These are phyloP conservation scores for Sphecodes monilicornis DNA, from an alignment of 2,888 invertebrate genomes.

Conservation along the genomic window DNA sequence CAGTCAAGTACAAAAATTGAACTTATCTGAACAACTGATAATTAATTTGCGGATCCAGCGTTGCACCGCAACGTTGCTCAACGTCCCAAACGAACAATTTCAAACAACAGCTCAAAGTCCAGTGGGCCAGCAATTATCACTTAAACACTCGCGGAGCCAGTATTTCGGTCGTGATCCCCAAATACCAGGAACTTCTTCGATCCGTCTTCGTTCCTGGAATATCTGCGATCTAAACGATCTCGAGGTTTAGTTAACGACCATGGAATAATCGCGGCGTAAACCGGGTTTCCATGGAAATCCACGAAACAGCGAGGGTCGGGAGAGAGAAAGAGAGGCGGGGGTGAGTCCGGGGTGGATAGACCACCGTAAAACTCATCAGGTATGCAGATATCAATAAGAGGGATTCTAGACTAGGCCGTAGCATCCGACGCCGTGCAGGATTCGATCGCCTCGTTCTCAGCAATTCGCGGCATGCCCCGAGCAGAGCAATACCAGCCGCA, in stretches of 20 bases:
- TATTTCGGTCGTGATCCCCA: not conserved
- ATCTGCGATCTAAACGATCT: conserved; percentile 61
- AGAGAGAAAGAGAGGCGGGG: not conserved
- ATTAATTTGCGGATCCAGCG: not conserved
- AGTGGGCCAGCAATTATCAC: conserved; percentile 21
- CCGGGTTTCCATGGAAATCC: conserved; percentile 61
- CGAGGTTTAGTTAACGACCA: conserved; percentile 55
- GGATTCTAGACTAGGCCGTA: conserved; percentile 74
- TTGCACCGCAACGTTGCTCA: not conserved
- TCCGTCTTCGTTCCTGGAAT: conserved; percentile 54
- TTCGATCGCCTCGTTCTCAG: conserved; percentile 77
- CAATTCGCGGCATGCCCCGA: conserved; percentile 79
- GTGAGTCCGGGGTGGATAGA: conserved; percentile 22
- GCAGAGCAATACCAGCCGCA: conserved; percentile 73
- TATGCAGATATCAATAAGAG: conserved; percentile 81
- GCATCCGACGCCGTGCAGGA: conserved; percentile 67
- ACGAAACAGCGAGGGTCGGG: conserved; percentile 50
- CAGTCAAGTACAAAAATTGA: not conserved
- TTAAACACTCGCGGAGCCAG: not conserved
- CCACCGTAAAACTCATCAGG: conserved; percentile 76
- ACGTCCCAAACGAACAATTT: not conserved
- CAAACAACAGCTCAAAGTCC: not conserved
- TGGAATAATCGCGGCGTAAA: conserved; percentile 57
- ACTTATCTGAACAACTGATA: not conserved
- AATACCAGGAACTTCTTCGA: conserved; percentile 42